phyloP scores from a whole-genome alignment of 2,888 invertebrate genomes.

The Scaptomyza caliginosa region DNA sequence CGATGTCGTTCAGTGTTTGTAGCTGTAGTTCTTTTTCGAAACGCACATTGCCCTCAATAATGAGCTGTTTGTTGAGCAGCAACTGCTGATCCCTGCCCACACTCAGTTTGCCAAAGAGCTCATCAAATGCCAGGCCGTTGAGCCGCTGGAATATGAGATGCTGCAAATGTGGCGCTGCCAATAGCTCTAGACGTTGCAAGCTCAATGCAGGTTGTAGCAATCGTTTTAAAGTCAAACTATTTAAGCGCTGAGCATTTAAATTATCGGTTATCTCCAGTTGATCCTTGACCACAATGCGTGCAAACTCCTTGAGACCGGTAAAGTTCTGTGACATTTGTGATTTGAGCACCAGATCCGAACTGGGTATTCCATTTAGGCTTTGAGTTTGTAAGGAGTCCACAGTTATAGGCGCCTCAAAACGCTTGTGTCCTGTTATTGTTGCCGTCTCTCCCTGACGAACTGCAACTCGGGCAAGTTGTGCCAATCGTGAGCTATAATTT shows the following conservation, averaged over 20 bases:
- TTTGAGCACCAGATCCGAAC: conserved; percentile 62
- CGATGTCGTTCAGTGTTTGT: conserved; percentile 66
- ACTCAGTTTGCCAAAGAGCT: conserved; percentile 61
- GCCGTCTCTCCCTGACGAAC: conserved; percentile 68
- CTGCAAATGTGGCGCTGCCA: conserved; percentile 42
- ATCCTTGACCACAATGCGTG: conserved; percentile 56
- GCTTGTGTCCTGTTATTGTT: conserved; percentile 68
- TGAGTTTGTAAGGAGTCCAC: conserved; percentile 45
- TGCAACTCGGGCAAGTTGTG: conserved; percentile 59
- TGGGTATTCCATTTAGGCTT: conserved; percentile 58
- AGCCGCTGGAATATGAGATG: conserved; percentile 71
- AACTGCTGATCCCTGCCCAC: conserved; percentile 41
- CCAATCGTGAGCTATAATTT: conserved; percentile 64
- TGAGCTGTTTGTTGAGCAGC: conserved; percentile 76
- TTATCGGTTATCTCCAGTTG: conserved; percentile 33
- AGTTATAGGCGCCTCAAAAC: conserved; percentile 58
- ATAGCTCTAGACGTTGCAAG: conserved; percentile 64
- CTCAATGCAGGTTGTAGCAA: conserved; percentile 58
- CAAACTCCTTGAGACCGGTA: conserved; percentile 61
- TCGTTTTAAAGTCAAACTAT: conserved; percentile 55
- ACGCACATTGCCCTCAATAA: conserved; percentile 75
- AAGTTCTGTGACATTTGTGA: conserved; percentile 46
- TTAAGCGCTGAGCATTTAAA: conserved; percentile 56
- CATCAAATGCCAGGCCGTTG: conserved; percentile 74
- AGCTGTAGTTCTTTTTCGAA: conserved; percentile 67